phyloP scores from a whole-genome alignment of 1,140 invertebrate species.

The Magallana gigas region DNA sequence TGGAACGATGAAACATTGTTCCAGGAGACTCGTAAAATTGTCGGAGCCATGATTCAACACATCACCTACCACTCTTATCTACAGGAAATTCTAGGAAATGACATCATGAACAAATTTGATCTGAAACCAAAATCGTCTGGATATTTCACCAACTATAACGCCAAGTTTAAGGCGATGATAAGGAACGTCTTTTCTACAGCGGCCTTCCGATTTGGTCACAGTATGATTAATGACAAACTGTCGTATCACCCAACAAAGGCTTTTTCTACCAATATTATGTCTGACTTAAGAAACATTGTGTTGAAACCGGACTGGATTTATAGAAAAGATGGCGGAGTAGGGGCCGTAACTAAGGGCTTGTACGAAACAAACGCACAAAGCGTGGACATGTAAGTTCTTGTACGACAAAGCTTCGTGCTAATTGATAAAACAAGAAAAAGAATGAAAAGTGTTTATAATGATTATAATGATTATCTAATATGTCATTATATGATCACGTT shows the following conservation, averaged over 20 bases:
- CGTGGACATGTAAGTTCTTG: conserved; percentile 37
- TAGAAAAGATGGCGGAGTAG: conserved; percentile 44
- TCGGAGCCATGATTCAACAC: conserved; percentile 96
- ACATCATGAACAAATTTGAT: conserved; percentile 41
- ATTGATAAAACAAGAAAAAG: too few relatives aligned
- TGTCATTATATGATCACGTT: too few relatives aligned
- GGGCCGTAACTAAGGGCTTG: conserved; percentile 42
- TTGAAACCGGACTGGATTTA: conserved; percentile 46
- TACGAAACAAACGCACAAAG: conserved; percentile 46
- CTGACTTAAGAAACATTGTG: conserved; percentile 38
- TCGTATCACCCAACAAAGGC: conserved; percentile 84
- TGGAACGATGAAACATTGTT: conserved; percentile 93
- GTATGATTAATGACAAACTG: conserved; percentile 93
- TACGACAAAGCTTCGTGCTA: too few relatives aligned
- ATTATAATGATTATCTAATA: too few relatives aligned
- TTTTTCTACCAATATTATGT: conserved; percentile 6
- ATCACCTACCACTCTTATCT: conserved; percentile 96
- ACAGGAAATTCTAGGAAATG: conserved; percentile 87
- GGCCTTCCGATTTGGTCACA: conserved; percentile 95
- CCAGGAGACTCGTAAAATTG: conserved; percentile 90
- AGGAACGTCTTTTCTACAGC: conserved; percentile 97
- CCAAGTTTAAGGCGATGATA: conserved; percentile 89
- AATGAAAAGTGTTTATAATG: too few relatives aligned
- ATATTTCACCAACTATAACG: conserved; percentile 83
- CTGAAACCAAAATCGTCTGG: conserved; percentile 37